Evolutionary conservation across 2,888 invertebrate species (phyloP).

Genomic region (Acleris literana): DNA sequence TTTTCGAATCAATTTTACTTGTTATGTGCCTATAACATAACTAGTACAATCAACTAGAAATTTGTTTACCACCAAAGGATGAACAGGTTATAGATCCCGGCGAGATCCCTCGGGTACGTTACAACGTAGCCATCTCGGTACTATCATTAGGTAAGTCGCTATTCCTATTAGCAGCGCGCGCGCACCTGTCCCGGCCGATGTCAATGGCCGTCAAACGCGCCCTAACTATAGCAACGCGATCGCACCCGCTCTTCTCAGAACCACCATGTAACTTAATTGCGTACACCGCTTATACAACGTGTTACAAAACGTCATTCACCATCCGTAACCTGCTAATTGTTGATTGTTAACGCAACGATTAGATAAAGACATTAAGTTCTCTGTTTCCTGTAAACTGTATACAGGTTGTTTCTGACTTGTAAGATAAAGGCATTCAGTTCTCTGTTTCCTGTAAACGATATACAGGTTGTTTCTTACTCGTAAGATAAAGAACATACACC

Average conservation of each 20-base stretch:
- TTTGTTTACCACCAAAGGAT: too few species aligned
- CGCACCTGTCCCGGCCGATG: conserved; percentile 72
- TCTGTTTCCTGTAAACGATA: conserved; percentile 4
- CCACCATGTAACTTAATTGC: conserved; percentile 30
- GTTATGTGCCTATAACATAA: too few species aligned
- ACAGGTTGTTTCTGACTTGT: background rate
- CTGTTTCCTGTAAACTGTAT: conserved; percentile 9
- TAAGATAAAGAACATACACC: background rate
- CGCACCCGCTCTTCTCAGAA: conserved; percentile 22
- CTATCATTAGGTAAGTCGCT: conserved; percentile 42
- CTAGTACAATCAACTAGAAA: too few species aligned
- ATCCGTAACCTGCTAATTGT: conserved; percentile 34
- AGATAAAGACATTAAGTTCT: conserved; percentile 10
- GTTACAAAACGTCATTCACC: conserved; percentile 31
- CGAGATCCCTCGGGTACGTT: background rate
- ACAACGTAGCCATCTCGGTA: conserved; percentile 20
- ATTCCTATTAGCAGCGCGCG: conserved; percentile 51
- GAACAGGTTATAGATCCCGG: too few species aligned
- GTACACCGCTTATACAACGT: conserved; percentile 31
- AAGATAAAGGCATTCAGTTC: conserved; percentile 5
- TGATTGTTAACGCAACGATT: conserved; percentile 24
- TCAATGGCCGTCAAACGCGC: conserved; percentile 79
- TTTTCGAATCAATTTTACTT: too few species aligned
- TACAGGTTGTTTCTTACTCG: background rate
- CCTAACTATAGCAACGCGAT: conserved; percentile 45